These are phyloP conservation scores for Paralvinella palmiformis DNA, from an alignment of 1,140 invertebrate species.

Conservation along the genomic window DNA sequence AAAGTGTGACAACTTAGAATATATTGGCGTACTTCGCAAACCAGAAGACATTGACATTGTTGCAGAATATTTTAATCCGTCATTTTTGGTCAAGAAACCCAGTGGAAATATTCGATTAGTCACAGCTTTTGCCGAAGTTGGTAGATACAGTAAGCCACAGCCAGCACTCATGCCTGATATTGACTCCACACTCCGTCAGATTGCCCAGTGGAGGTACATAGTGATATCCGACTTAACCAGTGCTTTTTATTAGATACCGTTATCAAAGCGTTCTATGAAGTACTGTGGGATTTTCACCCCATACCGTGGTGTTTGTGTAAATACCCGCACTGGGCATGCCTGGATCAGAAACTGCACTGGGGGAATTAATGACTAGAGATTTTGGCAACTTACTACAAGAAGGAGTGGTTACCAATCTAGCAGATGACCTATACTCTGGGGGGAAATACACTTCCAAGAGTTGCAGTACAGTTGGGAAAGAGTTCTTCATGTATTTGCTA, in stretches of 20 bases:
- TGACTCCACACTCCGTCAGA: conserved; percentile 19
- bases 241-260: conserved; percentile 25
- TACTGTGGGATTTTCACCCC: conserved; percentile 26
- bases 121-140: background rate
- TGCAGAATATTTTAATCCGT: background rate
- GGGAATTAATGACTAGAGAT: too few relatives aligned
- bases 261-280: conserved; percentile 21
- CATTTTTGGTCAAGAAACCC: conserved; percentile 1
- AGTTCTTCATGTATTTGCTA: too few relatives aligned
- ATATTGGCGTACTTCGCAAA: conserved; percentile 19
- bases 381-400: too few relatives aligned
- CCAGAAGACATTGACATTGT: background rate
- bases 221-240: conserved; percentile 19
- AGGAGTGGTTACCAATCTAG: too few relatives aligned
- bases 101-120: background rate
- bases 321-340: too few relatives aligned
- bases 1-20: conserved; percentile 23
- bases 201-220: conserved; percentile 23
- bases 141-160: conserved; percentile 20
- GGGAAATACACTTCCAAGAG: too few relatives aligned
- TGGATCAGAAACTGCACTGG: too few relatives aligned
- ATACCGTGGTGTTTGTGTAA: conserved; percentile 21
- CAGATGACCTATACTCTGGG: too few relatives aligned
- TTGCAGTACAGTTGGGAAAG: too few relatives aligned
- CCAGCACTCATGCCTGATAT: conserved; percentile 22